These are phyloP conservation scores for Macrotis lagotis DNA, from an alignment of 2,113 vertebrate genomes.

Conservation along the genomic window DNA sequence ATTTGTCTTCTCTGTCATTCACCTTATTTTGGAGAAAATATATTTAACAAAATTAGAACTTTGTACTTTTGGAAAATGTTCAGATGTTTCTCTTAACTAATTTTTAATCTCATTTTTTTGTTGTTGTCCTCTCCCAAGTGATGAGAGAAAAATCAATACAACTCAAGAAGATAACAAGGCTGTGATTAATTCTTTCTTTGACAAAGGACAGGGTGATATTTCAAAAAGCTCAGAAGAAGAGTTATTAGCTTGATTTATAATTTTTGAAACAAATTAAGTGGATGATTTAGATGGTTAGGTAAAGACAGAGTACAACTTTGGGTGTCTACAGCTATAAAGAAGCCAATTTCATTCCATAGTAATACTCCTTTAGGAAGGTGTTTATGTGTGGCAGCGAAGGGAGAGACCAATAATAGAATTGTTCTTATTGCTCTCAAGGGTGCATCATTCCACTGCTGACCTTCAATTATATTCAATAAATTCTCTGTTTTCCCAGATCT, in stretches of 20 bases:
- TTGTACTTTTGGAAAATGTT: constrained; percentile 64
- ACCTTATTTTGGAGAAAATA: constrained; percentile 64
- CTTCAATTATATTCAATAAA: not conserved
- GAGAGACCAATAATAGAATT: not conserved
- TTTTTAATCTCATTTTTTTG: constrained; percentile 74
- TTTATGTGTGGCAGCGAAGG: not conserved
- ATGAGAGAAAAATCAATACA: constrained; percentile 75
- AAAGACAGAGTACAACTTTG: not conserved
- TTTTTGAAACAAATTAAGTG: constrained; percentile 32
- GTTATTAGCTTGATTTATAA: constrained; percentile 13
- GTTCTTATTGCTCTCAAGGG: not conserved
- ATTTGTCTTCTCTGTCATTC: constrained; percentile 71
- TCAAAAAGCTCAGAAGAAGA: constrained; percentile 34
- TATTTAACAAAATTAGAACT: constrained; percentile 54
- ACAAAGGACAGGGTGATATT: constrained; percentile 51
- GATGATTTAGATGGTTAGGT: not conserved
- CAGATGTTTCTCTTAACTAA: constrained; percentile 77
- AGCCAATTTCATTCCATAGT: not conserved
- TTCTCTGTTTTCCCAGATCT: not conserved
- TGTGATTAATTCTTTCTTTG: constrained; percentile 64
- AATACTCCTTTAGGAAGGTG: constrained; percentile 45
- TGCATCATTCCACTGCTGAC: not conserved
- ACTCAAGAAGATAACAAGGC: constrained; percentile 64
- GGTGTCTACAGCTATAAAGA: constrained; percentile 4
- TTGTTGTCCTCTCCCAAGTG: constrained; percentile 65